phyloP scores from a whole-genome alignment of 2,888 invertebrate genomes.

The Ceramica pisi region DNA sequence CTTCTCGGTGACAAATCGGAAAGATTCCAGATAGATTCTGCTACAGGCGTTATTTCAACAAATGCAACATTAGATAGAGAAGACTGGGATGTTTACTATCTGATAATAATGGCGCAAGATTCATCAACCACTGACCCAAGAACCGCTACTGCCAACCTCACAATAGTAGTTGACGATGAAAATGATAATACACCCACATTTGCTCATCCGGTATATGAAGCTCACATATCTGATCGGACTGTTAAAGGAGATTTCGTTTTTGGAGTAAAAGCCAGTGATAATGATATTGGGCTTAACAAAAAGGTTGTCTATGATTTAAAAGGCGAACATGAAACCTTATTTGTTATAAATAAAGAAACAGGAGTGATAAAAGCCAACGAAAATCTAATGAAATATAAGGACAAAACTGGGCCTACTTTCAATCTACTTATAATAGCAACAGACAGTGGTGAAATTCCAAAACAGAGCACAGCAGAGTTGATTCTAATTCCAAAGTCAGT shows the following conservation, averaged over 20 bases:
- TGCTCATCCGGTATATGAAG: constrained; percentile 93
- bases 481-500: constrained; percentile 94
- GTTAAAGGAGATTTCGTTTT: constrained; percentile 96
- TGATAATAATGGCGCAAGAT: constrained; percentile 97
- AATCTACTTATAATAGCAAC: constrained; percentile 94
- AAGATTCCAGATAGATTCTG: constrained; percentile 94
- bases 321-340: constrained; percentile 94
- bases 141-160: constrained; percentile 95
- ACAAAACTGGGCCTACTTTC: constrained; percentile 91
- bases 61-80: constrained; percentile 94
- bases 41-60: constrained; percentile 95
- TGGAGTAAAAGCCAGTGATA: constrained; percentile 96
- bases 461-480: constrained; percentile 94
- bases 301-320: constrained; percentile 94
- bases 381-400: constrained; percentile 91
- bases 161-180: constrained; percentile 94
- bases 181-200: constrained; percentile 97
- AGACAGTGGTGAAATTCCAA: constrained; percentile 94
- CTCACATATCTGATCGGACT: constrained; percentile 96
- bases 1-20: constrained; percentile 95
- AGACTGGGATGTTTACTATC: constrained; percentile 93
- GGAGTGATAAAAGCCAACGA: constrained; percentile 96
- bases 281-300: constrained; percentile 95
- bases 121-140: constrained; percentile 96
- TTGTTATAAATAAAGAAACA: constrained; percentile 94